Evolutionary conservation across 2,888 invertebrate genomes (phyloP).

Genomic region (Sisyra nigra): DNA sequence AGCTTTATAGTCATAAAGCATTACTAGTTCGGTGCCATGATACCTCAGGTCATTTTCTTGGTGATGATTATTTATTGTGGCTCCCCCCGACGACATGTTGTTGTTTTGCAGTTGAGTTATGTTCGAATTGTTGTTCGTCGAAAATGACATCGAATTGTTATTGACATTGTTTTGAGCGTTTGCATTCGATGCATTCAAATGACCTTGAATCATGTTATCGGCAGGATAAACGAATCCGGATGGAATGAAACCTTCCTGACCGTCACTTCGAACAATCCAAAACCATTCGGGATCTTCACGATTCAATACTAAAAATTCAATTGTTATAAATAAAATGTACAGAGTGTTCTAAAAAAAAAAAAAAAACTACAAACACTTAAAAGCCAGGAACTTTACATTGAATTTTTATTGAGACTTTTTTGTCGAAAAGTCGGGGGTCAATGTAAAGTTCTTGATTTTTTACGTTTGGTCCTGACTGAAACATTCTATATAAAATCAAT

Average conservation of each 20-base stretch:
- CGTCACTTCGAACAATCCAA: constrained; percentile 86
- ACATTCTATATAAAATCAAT: no score
- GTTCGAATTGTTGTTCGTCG: constrained; percentile 14
- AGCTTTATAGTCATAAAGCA: constrained; percentile 90
- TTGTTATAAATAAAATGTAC: no score
- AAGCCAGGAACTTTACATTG: no score
- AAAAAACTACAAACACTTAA: no score
- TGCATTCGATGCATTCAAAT: constrained; percentile 25
- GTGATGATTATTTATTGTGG: constrained; percentile 3
- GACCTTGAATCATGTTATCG: constrained; percentile 55
- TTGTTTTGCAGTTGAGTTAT: constrained; percentile 15
- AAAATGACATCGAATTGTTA: constrained; percentile 15
- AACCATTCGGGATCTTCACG: constrained; percentile 94
- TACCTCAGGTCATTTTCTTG: constrained; percentile 51
- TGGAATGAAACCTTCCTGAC: constrained; percentile 91
- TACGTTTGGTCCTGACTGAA: no score
- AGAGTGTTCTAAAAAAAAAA: no score
- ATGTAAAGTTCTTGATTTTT: no score
- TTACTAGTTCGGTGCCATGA: constrained; percentile 82
- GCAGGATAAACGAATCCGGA: constrained; percentile 89
- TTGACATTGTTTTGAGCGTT: constrained; percentile 13
- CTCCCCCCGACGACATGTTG: constrained; percentile 1
- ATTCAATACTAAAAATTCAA: constrained; percentile 51
- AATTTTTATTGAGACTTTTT: no score
- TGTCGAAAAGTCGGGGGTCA: no score